Evolutionary conservation across 1,140 invertebrate species (phyloP), one percentile per base, ranked within the genome.

Genomic region (Dinoponera quadriceps): DNA sequence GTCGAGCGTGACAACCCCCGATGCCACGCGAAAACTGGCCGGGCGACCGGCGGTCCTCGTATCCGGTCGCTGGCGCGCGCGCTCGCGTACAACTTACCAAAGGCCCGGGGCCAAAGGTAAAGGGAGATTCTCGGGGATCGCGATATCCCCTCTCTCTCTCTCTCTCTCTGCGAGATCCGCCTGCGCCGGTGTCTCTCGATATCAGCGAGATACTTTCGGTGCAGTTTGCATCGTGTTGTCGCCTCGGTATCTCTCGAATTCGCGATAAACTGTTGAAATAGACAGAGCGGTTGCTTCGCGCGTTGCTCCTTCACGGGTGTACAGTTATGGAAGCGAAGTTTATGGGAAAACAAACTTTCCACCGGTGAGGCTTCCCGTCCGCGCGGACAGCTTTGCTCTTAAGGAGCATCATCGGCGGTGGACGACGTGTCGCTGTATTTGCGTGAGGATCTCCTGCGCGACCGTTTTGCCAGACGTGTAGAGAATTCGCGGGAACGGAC

Each of bases 1-100:
- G 73, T 82, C 80, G 77, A 88, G 81, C 72, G 71, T 57, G 84
- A 88, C 48, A 65, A 87, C 38, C 51, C 63, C 72, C 63, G 66
- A 78, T 68, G 65, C 66, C 65, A 44, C 48, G 68, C 51, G 74
- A 84, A 86, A 87, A 85, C 73, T 80, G 38, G 33, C 51, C 54
- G 65, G 65, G 71, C 33, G 22, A 48, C 54, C 33, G 65, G 20
- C 57, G 65, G 48, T 25, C 33, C 11, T 71, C 51, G n/a, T 57
- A 57, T 69, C 25, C 25, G 44, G 25, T 59, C 14, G 38, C 16
- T n/a, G n/a, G 3, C 22, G 18, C n/a, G 29, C 13, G 7, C 5
- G 51, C 22, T 22, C 22, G 33, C 38, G 7, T n/a, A 5, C 20
- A 54, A 20, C 20, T 54, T 60, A 9, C 38, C 38, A 44, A 44